phyloP scores from a whole-genome alignment of 2,888 invertebrate genomes.

The Cosmia trapezina region DNA sequence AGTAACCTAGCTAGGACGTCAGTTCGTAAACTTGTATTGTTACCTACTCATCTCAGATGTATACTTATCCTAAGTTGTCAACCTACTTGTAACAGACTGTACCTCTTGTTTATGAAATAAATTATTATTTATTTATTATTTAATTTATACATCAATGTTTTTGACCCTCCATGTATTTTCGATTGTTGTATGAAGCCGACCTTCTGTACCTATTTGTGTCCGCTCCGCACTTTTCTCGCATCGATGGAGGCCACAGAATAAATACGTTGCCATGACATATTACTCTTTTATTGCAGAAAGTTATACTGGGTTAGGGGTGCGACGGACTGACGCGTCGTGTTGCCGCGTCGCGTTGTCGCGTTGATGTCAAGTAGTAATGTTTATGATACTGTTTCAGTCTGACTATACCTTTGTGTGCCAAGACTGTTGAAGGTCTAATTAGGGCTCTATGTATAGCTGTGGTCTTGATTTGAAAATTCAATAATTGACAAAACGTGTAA shows the following conservation, averaged over 20 bases:
- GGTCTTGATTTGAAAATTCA: background rate
- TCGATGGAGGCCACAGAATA: conserved; percentile 30
- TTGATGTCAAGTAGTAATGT: background rate
- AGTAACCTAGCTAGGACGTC: too few species aligned
- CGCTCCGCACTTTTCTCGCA: conserved; percentile 12
- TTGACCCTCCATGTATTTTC: too few species aligned
- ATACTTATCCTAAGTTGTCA: too few species aligned
- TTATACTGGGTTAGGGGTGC: conserved; percentile 27
- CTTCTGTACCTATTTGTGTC: background rate
- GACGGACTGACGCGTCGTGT: conserved; percentile 10
- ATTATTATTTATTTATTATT: too few species aligned
- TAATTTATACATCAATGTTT: too few species aligned
- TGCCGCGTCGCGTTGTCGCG: background rate
- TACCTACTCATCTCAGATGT: too few species aligned
- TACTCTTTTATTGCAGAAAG: conserved; percentile 49
- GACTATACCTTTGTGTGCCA: background rate
- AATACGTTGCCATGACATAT: conserved; percentile 44
- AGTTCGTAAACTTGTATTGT: too few species aligned
- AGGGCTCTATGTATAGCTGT: background rate
- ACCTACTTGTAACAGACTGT: too few species aligned
- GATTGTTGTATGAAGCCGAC: background rate
- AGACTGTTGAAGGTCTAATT: background rate
- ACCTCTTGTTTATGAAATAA: too few species aligned
- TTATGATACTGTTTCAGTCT: background rate
- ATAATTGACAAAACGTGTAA: background rate